Evolutionary conservation across 2,888 invertebrate genomes (phyloP), one percentile per base, ranked within the genome.

Genomic region (Nineta flava): DNA sequence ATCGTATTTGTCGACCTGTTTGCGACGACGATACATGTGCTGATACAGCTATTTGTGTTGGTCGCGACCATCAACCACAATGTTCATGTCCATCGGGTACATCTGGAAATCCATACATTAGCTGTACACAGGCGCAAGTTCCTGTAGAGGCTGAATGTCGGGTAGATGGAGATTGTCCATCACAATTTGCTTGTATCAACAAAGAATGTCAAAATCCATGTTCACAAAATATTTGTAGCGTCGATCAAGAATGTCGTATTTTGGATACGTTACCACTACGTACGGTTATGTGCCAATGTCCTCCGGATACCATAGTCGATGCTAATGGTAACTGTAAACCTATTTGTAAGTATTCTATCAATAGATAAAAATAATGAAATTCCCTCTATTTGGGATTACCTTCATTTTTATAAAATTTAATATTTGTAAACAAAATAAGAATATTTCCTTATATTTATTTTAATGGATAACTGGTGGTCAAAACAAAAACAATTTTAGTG

Each of bases 221-320:
- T 59, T 67, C 75, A 10, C 75, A 79, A 9, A 77, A 79, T 55
- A 77, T 86, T 43, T 92, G 92, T 61, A 79, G 79, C 13, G 69
- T 75, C 5, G 85, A 85, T 55, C 86, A 92, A 57, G 75, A 81
- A 51, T 92, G 92, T 63, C 73, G 79, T 52, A 85, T 87, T 0
- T 70, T 85, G 10, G 86, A 88, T 57, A 81, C 87, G 0, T 62
- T 83, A 44, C 90, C 92, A 2, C 67, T 90, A 54, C 77, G 88
- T 48, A 88, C 90, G 0, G 81, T 91, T 57, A 84, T 90, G 57
- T 92, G 92, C 62, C 79, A 84, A 59, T 93, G 92, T 66, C 86
- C 88, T 13, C 75, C 82, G 40, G 88, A 90, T 53, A 86, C 84
- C 1, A 75, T 86, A 43, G 78, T 81, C 0, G 83, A 85, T 55